phyloP scores from a whole-genome alignment of 2,888 invertebrate genomes.

The Yponomeuta sedellus region DNA sequence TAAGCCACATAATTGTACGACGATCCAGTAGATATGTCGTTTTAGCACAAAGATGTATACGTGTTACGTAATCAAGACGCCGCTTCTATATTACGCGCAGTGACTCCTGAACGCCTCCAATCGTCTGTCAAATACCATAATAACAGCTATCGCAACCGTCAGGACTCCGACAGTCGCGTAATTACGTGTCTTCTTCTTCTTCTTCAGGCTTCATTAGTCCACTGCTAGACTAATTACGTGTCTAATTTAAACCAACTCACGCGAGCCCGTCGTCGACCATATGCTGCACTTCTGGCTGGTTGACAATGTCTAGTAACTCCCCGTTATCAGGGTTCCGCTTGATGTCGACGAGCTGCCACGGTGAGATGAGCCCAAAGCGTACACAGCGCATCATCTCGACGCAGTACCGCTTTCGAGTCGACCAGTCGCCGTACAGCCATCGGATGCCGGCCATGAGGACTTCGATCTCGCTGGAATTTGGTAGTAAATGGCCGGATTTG shows the following conservation, averaged over 20 bases:
- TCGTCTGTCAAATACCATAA: too few species aligned
- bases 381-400: conserved; percentile 82
- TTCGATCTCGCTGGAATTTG: conserved; percentile 79
- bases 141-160: too few species aligned
- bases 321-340: conserved; percentile 84
- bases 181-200: too few species aligned
- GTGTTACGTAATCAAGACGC: too few species aligned
- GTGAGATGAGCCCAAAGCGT: conserved; percentile 86
- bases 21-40: too few species aligned
- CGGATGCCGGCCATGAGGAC: conserved; percentile 87
- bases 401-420: conserved; percentile 72
- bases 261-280: conserved; percentile 88
- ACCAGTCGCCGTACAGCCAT: conserved; percentile 86
- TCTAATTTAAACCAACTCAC: conserved; percentile 66
- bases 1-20: too few species aligned
- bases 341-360: conserved; percentile 88
- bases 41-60: too few species aligned
- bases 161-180: too few species aligned
- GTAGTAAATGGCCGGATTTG: neutral
- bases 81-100: too few species aligned
- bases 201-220: too few species aligned
- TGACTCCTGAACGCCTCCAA: too few species aligned
- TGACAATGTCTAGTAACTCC: conserved; percentile 82
- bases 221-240: too few species aligned
- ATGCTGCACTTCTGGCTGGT: conserved; percentile 81